Base-by-base conservation (phyloP, 1,140 invertebrate species). In the Cydia strobilella region DNA sequence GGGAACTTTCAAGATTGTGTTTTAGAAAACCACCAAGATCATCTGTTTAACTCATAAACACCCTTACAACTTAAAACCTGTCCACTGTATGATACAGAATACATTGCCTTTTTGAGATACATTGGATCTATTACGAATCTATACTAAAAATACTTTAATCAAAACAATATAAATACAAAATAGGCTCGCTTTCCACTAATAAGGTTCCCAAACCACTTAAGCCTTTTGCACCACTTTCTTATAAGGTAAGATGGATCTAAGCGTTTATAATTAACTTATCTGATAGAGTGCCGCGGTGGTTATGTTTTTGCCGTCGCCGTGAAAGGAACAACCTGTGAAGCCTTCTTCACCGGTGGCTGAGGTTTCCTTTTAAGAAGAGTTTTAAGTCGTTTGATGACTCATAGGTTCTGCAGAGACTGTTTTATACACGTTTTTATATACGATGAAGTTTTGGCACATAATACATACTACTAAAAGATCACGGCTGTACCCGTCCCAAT, bases 171-270 rank as follows among this genome's bases (percentile, higher is more conserved):
- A 18, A 51, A 51, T 51, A 51, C n/a, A 18, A 51, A 51, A 51
- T 51, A 51, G n/a, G 48, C 6, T 18, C n/a, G 48, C 48, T 45
- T 13, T 18, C 3, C 2, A 2, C 48, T 51, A 18, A 51, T 51
- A 51, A 18, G 48, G 48, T 2, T 18, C 48, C 48, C n/a, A n/a
- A 18, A 9, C 48, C 48, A 51, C 48, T 51, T 51, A 51, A n/a
- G 48, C 48, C 45, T 51, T 48, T 51, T 12, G 23, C n/a, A 23
- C 25, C 59, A 63, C 23, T 63, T 63, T 51, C 48, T 51, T 63
- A 63, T 25, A 63, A 63, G 59, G 59, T 23, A 63, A 63, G 23
- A 63, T 63, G 59, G 25, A 63, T 63, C 23, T 63, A 25, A 62
- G 9, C 25, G 20, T 63, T 25, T 23, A 63, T 63, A 63, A 63